These are phyloP conservation scores for Scelioninae gen. 1 DNA, from an alignment of 2,888 invertebrate species.

Conservation along the genomic window DNA sequence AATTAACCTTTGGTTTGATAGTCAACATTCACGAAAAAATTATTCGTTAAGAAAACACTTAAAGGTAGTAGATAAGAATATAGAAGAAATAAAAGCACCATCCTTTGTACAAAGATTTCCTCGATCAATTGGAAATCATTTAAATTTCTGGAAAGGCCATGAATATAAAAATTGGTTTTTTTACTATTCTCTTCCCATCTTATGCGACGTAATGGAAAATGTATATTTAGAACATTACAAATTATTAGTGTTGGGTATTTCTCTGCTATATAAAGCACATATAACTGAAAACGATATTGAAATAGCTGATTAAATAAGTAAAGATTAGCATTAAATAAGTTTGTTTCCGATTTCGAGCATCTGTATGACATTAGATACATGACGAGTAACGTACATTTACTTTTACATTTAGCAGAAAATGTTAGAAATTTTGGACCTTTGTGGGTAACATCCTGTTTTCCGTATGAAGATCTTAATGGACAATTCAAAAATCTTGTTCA, in stretches of 20 bases:
- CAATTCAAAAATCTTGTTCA: no score
- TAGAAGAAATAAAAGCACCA: conserved; percentile 26
- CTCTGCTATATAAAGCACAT: conserved; percentile 22
- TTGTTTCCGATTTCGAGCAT: conserved; percentile 7
- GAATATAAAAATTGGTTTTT: conserved; percentile 68
- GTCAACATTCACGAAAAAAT: conserved; percentile 29
- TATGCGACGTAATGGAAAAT: conserved; percentile 24
- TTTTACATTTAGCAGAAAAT: conserved; percentile 12
- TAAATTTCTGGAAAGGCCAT: conserved; percentile 59
- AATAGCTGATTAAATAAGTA: conserved; percentile 2
- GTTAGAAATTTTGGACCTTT: conserved; percentile 47
- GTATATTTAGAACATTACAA: conserved; percentile 45
- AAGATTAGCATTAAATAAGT: conserved; percentile 16
- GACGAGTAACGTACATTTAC: conserved; percentile 27
- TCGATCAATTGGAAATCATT: conserved; percentile 49
- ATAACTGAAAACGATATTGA: conserved; percentile 22
- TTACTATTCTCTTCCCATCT: conserved; percentile 50
- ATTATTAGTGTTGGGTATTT: conserved; percentile 48
- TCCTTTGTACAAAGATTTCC: conserved; percentile 57
- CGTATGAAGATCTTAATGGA: conserved; percentile 57
- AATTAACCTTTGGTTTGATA: conserved; percentile 54
- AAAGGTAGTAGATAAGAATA: conserved; percentile 29
- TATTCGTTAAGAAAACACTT: conserved; percentile 29
- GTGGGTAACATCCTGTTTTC: conserved; percentile 59
- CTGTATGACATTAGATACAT: conserved; percentile 22